Evolutionary conservation across 1,140 invertebrate species (phyloP), one percentile per base, ranked within the genome.

Genomic region (Penaeus chinensis): DNA sequence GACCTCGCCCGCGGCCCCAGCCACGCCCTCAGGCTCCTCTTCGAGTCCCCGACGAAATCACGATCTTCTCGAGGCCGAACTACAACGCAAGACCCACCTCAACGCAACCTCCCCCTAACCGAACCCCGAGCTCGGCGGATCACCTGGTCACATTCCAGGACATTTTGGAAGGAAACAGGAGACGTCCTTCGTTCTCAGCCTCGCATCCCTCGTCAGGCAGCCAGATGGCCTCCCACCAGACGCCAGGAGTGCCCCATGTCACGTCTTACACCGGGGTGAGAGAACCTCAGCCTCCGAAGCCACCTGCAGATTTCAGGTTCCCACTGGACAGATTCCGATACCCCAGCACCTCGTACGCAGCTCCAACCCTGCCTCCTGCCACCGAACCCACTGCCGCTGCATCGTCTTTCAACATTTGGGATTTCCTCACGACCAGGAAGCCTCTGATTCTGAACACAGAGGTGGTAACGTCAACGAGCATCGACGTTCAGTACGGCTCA

Each of bases 371-470:
- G 2, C 47, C 71, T 27, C 18, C 71, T 27, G 18, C 89, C 65
- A 61, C 83, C 37, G 16, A 37, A 10, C 61, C 85, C 13, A 62
- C 85, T 22, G 37, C 3, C 13, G 62, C 74, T 3, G 83, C 85
- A 19, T 76, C 89, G 11, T 61, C 47, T 16, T 82, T 82, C 32
- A 89, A 71, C 32, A 85, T 90, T 62, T 89, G 88, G 76, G 82
- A 90, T 76, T 47, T 90, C 19, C 86, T 90, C 66, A 90, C 85
- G 76, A 90, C 87, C 20, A 79, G 81, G 32, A 90, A 90, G 84
- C 90, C 90, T 66, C 79, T 89, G 63, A 89, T 90, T 47, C 71
- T 90, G 5, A 85, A 90, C 63, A 90, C 90, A 19, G 90, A 90
- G 47, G 80, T 90, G 20, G 89, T 90, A 24, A 90, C 90, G 7